Evolutionary conservation across 2,888 invertebrate species (phyloP), one percentile per base, ranked within the genome.

Genomic region (Drosophila birchii): DNA sequence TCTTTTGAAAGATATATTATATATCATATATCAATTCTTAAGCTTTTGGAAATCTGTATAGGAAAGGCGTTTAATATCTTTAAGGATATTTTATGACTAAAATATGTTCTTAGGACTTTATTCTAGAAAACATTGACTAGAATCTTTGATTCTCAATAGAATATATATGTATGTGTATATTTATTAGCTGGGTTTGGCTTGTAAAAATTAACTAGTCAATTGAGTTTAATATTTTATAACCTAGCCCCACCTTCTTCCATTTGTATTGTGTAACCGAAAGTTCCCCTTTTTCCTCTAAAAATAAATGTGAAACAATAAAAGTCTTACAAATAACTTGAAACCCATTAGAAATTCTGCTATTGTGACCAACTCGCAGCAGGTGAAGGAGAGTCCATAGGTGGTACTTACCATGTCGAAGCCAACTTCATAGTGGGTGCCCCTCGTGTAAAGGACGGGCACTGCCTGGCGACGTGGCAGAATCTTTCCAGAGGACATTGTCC

Each of bases 381-480:
- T 18, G 18, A 16, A 9, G 6, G 38, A 51, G n/a, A 23, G 38
- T 44, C 3, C 20, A 12, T 9, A 47, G 5, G 11, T 11, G 29
- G 47, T 26, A 93, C 96, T 95, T 93, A 97, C 97, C 93, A 96
- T 95, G 93, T 97, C 96, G 89, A 94, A 97, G 73, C 97, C 97
- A 59, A 97, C 96, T 90, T 97, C 96, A 90, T 97, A 97, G 92
- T 97, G 96, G 0, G 95, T 96, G 60, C 97, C 97, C 76, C 94
- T 93, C 2, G 96, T 95, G 91, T 96, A 95, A 56, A 97, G 93
- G 23, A 97, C 95, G 0, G 97, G 97, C 66, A 97, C 95, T 9
- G 94, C 94, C 78, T 95, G 94, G 66, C 96, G 93, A 71, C 95
- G 90, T 29, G 89, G 91, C 74, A 92, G 81, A 69, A 89, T 89